Base-by-base conservation (phyloP, 2,888 invertebrate genomes). In the Alviniconcha strummeri region DNA sequence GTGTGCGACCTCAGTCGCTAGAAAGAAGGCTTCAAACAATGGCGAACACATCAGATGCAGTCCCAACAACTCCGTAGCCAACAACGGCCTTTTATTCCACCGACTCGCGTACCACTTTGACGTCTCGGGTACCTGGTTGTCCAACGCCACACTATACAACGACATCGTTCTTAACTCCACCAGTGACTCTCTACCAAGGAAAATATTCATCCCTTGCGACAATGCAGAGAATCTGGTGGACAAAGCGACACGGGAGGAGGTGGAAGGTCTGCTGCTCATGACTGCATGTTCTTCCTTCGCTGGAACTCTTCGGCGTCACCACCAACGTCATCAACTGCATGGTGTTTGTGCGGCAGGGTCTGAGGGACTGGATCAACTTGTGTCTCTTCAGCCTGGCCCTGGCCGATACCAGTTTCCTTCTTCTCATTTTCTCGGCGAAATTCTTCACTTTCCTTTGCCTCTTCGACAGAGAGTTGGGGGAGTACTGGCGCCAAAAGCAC, bases 311-410 rank as follows among this genome's bases (percentile, higher is more conserved):
- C 36, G 79, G 79, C 15, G 79, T 79, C 5, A 52, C 15, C 36
- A 79, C 79, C 17, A 79, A 79, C 79, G 64, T 79, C 79, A 64
- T 79, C 79, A 79, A 79, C 79, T 17, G 55, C 52, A 11, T 60
- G 13, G 79, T 79, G 13, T 79, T 79, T 13, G n/a, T 19, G 11
- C 64, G 67, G 15, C 79, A 79, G 67, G 79, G 79, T 5, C 67
- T 79, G n/a, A n/a, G 52, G 9, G 67, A 79, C 36, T 5, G 79
- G 15, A 79, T 79, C 60, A 79, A 79, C 67, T 57, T 79, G 64
- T 79, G 79, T 67, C 79, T 79, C 19, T 79, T 79, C 67, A 79
- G 79, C 67, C 79, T 79, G 36, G 79, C 79, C 13, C 36, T 67
- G 52, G 79, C 79, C 52, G 79, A 79, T 52, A 57, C 17, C 17